These are phyloP conservation scores for Corythornis leucogaster DNA, from an alignment of 2,797 vertebrate species.

Conservation along the genomic window DNA sequence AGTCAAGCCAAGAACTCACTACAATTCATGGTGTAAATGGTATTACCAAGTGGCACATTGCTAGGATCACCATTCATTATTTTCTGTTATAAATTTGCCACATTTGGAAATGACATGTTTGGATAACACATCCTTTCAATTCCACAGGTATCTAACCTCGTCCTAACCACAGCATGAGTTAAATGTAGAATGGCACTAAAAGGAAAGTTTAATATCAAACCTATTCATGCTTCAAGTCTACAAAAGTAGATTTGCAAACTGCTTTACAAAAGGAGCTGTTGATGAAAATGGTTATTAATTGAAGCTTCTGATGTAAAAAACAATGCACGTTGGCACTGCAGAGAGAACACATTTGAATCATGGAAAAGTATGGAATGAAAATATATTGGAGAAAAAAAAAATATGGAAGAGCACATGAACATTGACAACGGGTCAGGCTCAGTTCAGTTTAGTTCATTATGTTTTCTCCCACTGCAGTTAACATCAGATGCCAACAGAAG, in stretches of 20 bases:
- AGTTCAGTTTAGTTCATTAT: not conserved
- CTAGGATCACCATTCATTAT: not conserved
- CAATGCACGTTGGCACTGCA: not conserved
- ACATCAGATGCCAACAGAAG: not conserved
- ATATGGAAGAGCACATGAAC: not conserved
- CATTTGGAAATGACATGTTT: constrained; percentile 3
- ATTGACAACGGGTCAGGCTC: not conserved
- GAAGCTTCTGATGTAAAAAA: not conserved
- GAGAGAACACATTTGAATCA: not conserved
- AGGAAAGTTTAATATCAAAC: not conserved
- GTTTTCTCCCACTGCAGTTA: not conserved
- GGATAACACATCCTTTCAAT: constrained; percentile 11
- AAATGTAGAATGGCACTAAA: not conserved
- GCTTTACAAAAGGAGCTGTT: not conserved
- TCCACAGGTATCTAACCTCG: not conserved
- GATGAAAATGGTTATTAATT: not conserved
- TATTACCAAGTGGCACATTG: constrained; percentile 8
- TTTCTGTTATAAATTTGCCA: not conserved
- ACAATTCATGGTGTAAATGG: not conserved
- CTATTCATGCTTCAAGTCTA: not conserved
- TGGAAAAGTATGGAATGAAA: not conserved
- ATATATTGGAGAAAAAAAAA: not conserved
- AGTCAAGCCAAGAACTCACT: constrained; percentile 1
- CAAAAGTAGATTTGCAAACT: not conserved
- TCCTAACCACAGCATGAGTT: not conserved